These are phyloP conservation scores for Seira sanloemensis DNA, from an alignment of 2,888 invertebrate species.

Conservation along the genomic window DNA sequence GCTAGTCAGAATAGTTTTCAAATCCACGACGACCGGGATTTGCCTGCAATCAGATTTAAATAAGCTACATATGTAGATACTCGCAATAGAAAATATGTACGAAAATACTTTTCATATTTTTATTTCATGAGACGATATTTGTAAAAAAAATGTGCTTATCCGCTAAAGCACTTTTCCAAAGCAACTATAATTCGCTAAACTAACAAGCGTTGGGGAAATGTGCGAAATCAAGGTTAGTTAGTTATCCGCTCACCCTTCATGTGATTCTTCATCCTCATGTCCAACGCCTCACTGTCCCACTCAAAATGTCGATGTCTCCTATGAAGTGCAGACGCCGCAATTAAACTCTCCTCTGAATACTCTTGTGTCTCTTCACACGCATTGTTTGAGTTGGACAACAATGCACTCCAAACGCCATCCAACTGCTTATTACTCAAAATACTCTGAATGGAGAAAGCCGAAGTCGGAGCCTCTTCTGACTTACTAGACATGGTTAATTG, in stretches of 20 bases:
- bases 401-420: conserved; percentile 71
- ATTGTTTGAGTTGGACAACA: conserved; percentile 51
- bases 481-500: conserved; percentile 61
- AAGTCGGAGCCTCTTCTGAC: conserved; percentile 66
- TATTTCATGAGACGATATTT: no score
- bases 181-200: no score
- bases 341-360: conserved; percentile 42
- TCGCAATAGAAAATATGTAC: no score
- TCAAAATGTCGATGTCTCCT: conserved; percentile 62
- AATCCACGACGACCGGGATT: no score
- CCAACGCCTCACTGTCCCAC: conserved; percentile 73
- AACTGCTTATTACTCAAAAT: conserved; percentile 73
- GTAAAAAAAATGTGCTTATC: no score
- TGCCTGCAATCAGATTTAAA: no score
- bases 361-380: conserved; percentile 49
- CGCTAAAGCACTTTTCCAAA: no score
- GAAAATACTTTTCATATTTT: no score
- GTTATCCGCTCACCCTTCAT: conserved; percentile 72
- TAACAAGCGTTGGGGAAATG: no score
- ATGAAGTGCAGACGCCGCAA: conserved; percentile 31
- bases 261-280: conserved; percentile 73
- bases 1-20: no score
- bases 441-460: conserved; percentile 75
- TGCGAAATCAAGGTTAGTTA: no score
- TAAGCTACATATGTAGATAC: no score